Evolutionary conservation across 2,888 invertebrate species (phyloP), one percentile per base, ranked within the genome.

Genomic region (Nasonia oneida): DNA sequence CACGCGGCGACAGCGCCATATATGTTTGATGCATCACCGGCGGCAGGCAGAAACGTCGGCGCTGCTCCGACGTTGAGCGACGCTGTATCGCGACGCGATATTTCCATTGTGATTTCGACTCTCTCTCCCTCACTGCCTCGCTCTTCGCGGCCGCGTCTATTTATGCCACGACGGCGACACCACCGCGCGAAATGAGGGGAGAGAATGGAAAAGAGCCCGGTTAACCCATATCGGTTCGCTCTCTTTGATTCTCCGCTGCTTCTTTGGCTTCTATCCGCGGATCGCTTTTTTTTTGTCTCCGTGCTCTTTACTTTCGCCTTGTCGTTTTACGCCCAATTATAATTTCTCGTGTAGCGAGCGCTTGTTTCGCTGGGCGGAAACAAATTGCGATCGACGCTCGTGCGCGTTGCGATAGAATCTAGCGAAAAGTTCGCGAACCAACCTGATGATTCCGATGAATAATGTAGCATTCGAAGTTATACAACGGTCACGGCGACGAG

Each of bases 11-110:
- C 67, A 77, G 67, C 79, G 70, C 29, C 5, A 8, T n/a, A 8
- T 29, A 42, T 77, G 77, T 64, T 77, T 64, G 77, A 77, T 77
- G 77, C 61, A 77, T 77, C 64, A 77, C 77, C 53, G 61, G 23
- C 53, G 61, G 15, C 77, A 64, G 64, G 77, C 64, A 77, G 77
- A 77, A 64, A 77, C 77, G 61, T 64, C 42, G 39, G 50, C 33
- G n/a, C 3, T 15, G 67, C 67, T 67, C 29, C 67, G 67, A 67
- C 67, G 67, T 67, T 67, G 67, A 67, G 29, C 23, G 53, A 53
- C 50, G 53, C 75, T 75, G 15, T 75, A 75, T 75, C 53, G 53
- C 75, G 29, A 29, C 29, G 75, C 75, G 53, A 75, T 75, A 75
- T 75, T 75, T 75, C 75, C 50, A 75, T 75, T 39, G 71, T 42